Evolutionary conservation across 2,113 vertebrate genomes (phyloP).

Genomic region (Pelmatolapia mariae): DNA sequence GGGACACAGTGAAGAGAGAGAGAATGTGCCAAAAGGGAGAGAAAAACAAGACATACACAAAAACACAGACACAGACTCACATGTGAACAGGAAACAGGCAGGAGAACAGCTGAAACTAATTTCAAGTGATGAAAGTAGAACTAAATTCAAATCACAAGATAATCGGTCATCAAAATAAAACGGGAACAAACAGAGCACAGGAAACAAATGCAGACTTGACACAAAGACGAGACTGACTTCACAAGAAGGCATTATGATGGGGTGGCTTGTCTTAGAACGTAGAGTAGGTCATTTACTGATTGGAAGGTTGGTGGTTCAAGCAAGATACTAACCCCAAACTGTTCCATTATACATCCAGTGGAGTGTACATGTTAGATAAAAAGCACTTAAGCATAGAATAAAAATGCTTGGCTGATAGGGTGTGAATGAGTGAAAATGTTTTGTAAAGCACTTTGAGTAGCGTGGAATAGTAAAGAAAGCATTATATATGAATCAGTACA

Average conservation of each 20-base stretch:
- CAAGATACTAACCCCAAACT: background rate
- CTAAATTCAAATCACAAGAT: background rate
- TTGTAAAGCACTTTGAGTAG: background rate
- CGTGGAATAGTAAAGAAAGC: too few species aligned
- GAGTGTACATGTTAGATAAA: background rate
- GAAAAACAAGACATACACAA: background rate
- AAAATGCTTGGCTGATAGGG: background rate
- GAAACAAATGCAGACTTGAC: background rate
- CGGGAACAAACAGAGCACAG: fast-evolving
- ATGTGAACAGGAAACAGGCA: fast-evolving
- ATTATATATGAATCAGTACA: too few species aligned
- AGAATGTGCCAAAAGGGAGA: background rate
- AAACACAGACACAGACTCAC: background rate
- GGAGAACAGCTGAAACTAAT: background rate
- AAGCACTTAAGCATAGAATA: background rate
- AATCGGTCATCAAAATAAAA: background rate
- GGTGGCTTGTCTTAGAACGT: background rate
- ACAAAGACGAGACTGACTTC: background rate
- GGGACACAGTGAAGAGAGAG: background rate
- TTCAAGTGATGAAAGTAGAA: background rate
- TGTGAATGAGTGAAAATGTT: background rate
- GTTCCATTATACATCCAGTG: background rate
- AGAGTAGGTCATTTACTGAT: background rate
- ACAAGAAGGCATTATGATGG: too few species aligned
- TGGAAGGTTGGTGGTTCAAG: background rate